Base-by-base conservation (phyloP, 2,888 invertebrate genomes). In the Anodontia alba region DNA sequence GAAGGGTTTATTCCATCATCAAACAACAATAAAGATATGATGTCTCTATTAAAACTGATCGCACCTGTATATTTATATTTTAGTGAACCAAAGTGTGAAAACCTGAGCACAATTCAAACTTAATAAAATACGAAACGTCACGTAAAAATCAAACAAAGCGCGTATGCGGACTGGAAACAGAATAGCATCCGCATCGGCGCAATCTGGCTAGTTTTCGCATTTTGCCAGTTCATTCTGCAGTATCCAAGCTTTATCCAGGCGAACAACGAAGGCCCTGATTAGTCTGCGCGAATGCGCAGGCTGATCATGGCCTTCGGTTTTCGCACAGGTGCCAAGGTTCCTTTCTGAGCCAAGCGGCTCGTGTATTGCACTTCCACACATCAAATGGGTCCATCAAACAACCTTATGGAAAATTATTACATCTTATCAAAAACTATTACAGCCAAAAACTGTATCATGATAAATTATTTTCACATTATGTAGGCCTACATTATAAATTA, bases 401-500 rank as follows among this genome's bases (percentile, higher is more conserved):
- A 20, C 5, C 33, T 57, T 33, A 33, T 31, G 7, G 62, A 62
- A 62, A 29, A 33, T 62, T 62, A 62, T 33, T 33, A 62, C 33
- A 62, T 62, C 29, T 33, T 29, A 62, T 62, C 62, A 62, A 62
- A 62, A 62, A 62, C 62, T 62, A 62, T 62, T 62, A 62, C 62
- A 20, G 10, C 33, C 33, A 62, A 33, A 26, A 12, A 62, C 33
- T 17, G 62, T 33, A 33, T 26, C 62, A 62, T 62, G 62, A 62
- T 62, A 62, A 62, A 62, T 62, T 62, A 62, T 62, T 62, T 62
- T 62, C 31, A 62, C 62, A 62, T 62, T 62, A 62, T 62, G 33
- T 62, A 29, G 62, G 62, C 15, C 62, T 62, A 62, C 62, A 62
- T n/a, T 26, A 62, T 62, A 33, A 62, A 62, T 62, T 62, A 62